Percentiles rank a stretch among this genome's conserved stretches.
Conservation (phyloP, 1,140 invertebrate genomes). For the Leucophenga varia region DNA sequence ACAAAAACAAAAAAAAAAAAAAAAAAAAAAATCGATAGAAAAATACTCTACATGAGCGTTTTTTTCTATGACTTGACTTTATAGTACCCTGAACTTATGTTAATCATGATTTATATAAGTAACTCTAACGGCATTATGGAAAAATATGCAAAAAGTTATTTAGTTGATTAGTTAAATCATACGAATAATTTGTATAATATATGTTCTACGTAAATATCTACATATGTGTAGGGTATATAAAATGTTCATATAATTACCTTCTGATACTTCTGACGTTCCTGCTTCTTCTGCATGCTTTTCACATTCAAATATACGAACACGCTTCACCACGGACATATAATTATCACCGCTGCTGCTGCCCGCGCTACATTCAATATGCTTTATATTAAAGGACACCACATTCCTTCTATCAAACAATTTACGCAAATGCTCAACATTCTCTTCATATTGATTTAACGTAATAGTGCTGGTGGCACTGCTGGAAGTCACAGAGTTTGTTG, state of each 20-base stretch:
- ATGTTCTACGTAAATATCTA: too few relatives aligned
- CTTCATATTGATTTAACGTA: constrained; percentile 35
- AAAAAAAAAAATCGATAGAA: constrained; percentile 16
- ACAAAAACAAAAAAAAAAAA: constrained; percentile 8
- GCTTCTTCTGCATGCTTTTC: constrained; percentile 23
- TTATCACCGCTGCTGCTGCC: constrained; percentile 54
- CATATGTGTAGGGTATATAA: too few relatives aligned
- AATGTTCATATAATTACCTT: too few relatives aligned
- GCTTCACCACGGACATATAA: constrained; percentile 55
- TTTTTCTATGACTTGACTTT: too few relatives aligned
- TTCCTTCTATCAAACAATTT: constrained; percentile 32
- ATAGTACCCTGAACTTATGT: too few relatives aligned
- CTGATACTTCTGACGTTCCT: too few relatives aligned
- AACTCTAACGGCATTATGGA: too few relatives aligned
- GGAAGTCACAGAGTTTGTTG: too few relatives aligned
- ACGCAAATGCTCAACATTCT: constrained; percentile 43
- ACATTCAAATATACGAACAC: constrained; percentile 38
- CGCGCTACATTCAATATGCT: constrained; percentile 37
- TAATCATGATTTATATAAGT: too few relatives aligned
- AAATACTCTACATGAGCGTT: constrained; percentile 2
- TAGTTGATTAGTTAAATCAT: too few relatives aligned
- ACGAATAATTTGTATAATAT: too few relatives aligned
- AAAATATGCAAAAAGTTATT: too few relatives aligned
- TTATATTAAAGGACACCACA: constrained; percentile 40
- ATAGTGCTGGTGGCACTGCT: constrained; percentile 3